These are phyloP conservation scores for Sphaerophoria taeniata DNA, from an alignment of 2,888 invertebrate genomes.

Conservation along the genomic window DNA sequence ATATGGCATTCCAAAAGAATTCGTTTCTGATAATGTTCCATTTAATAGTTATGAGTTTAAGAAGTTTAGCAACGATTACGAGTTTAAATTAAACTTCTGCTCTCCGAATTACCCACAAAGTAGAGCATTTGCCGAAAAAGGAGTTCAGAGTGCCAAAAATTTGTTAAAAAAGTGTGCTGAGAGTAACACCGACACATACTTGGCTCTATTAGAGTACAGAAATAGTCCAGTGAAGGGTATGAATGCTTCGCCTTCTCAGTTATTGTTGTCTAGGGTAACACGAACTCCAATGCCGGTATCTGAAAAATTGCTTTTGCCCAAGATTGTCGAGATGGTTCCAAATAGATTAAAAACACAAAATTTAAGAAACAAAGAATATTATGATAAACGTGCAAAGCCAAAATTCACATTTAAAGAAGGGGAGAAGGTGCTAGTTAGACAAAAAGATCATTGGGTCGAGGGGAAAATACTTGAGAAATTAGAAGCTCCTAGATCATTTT, in stretches of 20 bases:
- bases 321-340: slow-evolving; percentile 1
- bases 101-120: slow-evolving; percentile 42
- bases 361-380: slow-evolving; percentile 4
- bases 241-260: slow-evolving; percentile 32
- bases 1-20: slow-evolving; percentile 34
- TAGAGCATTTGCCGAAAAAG: slow-evolving; percentile 46
- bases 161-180: slow-evolving; percentile 18
- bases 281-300: slow-evolving; percentile 23
- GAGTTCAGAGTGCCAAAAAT: slow-evolving; percentile 28
- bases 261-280: slow-evolving; percentile 25
- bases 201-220: slow-evolving; percentile 33
- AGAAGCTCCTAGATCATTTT: slow-evolving; percentile 17
- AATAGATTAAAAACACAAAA: slow-evolving; percentile 13
- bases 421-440: slow-evolving; percentile 5
- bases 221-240: slow-evolving; percentile 39
- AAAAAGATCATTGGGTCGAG: slow-evolving; percentile 15
- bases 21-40: slow-evolving; percentile 44
- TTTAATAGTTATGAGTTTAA: slow-evolving; percentile 45
- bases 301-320: slow-evolving; percentile 11
- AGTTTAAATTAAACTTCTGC: slow-evolving; percentile 23
- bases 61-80: slow-evolving; percentile 40
- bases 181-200: slow-evolving; percentile 10
- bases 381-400: slow-evolving; percentile 17
- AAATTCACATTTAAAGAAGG: neutral
- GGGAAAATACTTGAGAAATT: slow-evolving; percentile 8